Conservation (phyloP, 2,113 vertebrate species). For the Cyrtonyx montezumae region DNA sequence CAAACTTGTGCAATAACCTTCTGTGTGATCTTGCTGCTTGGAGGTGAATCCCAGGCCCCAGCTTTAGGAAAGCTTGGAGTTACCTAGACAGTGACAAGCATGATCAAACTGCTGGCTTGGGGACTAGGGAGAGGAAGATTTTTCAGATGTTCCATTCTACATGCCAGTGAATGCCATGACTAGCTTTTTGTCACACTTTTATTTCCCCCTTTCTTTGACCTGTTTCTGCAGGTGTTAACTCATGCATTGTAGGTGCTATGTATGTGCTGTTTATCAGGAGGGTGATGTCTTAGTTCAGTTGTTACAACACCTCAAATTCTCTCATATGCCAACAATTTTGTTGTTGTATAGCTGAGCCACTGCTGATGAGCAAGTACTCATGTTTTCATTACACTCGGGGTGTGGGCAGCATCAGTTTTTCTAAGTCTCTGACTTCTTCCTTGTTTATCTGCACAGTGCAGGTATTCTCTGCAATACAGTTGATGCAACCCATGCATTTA, state of each 20-base stretch:
- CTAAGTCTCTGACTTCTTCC: background rate
- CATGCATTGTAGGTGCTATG: background rate
- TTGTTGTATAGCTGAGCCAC: background rate
- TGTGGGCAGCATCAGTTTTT: background rate
- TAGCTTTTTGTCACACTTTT: background rate
- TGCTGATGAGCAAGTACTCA: background rate
- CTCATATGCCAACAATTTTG: accelerated
- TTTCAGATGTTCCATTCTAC: background rate
- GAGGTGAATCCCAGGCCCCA: background rate
- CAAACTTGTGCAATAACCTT: background rate
- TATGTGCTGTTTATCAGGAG: background rate
- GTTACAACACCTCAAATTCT: background rate
- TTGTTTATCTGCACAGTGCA: background rate
- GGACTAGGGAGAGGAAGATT: background rate
- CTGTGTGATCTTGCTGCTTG: background rate
- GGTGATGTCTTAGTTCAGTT: background rate
- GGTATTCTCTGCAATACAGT: background rate
- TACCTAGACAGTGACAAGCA: accelerated
- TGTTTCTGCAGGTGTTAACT: background rate
- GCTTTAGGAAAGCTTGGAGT: background rate
- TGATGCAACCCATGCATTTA: background rate
- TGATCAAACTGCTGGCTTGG: background rate
- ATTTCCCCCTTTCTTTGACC: background rate
- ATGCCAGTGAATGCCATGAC: accelerated
- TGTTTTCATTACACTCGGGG: background rate